Evolutionary conservation across 2,797 vertebrate genomes (phyloP), one percentile per base, ranked within the genome.

Genomic region (Protonibea diacanthus): DNA sequence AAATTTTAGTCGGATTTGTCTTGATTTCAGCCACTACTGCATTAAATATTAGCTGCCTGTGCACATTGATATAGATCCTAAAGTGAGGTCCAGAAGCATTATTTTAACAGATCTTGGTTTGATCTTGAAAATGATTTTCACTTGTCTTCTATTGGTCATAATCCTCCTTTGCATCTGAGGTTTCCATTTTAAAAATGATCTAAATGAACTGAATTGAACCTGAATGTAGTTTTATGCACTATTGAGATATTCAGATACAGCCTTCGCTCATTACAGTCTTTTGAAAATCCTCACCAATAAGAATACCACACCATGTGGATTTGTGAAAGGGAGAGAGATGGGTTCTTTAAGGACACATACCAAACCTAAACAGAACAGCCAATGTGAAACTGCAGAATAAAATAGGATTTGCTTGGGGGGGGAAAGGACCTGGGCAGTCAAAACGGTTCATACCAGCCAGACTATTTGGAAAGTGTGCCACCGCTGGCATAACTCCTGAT

Each of bases 401-500:
- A 55, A 81, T 5, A 17, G 23, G 27, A 65, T 78, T 76, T 74
- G 48, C 81, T 74, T 45, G 6, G 38, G 48, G 48, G 44, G 17
- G 17, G 33, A 12, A 42, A 23, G 42, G 25, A 70, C 57, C 73
- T 80, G 62, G 80, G 76, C 79, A 84, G 56, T 75, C 55, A 65
- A 29, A 75, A 40, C 29, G 51, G 53, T 66, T 73, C 5, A 0
- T 17, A 75, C 29, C 40, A 77, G 81, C 85, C 83, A 85, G 63
- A 59, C 67, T 68, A 74, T 87, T 67, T 79, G 73, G 74, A 72
- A 61, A 77, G 45, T 59, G 33, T 80, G 73, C 77, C 63, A 71
- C 42, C 49, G 5, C 57, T 85, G 83, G 76, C 80, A 68, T 40
- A n/a, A 79, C 15, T 77, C 40, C 74, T 68, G 44, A 73, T 76